Evolutionary conservation across 2,888 invertebrate genomes (phyloP), one percentile per base, ranked within the genome.

Genomic region (Trachelus troglodyta): DNA sequence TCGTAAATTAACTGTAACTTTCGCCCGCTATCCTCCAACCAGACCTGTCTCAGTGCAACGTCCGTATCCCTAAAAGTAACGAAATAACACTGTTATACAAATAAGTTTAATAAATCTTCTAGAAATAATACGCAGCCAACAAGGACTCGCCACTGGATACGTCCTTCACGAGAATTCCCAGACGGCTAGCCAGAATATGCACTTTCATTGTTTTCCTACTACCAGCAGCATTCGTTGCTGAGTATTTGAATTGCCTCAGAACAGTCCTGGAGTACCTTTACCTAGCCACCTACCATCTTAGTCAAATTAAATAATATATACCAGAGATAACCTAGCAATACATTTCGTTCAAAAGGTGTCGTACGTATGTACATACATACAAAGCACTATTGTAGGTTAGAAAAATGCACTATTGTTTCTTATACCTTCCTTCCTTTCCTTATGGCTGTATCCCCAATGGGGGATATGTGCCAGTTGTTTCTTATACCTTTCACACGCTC

Each of bases 1-100:
- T 90, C 87, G 85, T 90, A 90, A 78, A 90, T 86, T 80, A 91
- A 80, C 76, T 88, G 88, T 79, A 91, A 84, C 81, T 87, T 89
- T 77, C 86, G 84, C 40, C 81, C 78, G 35, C 81, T 81, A 73
- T 84, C 83, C 69, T 84, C 82, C 68, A 88, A 81, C 87, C 87
- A 88, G 73, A 90, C 82, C 82, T 91, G 89, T 69, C 90, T 84
- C 83, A 91, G 83, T 6, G 86, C 85, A 37, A 89, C 85, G 73
- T 86, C 87, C 56, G 87, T 87, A 35, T 87, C 85, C 73, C 91
- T 90, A 80, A 11, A 84, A 85, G 12, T 75, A 68, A 30, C 40
- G 69, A 71, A 71, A 31, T 12, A 33, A 34, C 56, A 56, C 23
- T 56, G 56, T 56, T 56, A 23, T 23, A 23, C 56, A 56, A 56